These are phyloP conservation scores for Melanotaenia trifasciata DNA, from an alignment of 2,797 vertebrate species.

Conservation along the genomic window DNA sequence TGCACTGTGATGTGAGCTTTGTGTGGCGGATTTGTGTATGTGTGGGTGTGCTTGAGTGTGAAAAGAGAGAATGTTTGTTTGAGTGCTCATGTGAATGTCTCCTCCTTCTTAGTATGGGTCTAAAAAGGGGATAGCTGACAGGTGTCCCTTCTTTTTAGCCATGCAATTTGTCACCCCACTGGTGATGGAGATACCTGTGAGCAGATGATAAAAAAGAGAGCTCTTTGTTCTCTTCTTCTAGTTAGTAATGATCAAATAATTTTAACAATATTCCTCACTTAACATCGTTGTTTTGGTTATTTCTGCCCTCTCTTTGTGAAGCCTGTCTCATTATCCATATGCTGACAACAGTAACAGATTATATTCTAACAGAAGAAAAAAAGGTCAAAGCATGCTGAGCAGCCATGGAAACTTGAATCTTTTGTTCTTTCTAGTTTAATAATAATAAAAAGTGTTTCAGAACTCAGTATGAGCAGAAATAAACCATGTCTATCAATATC, in stretches of 20 bases:
- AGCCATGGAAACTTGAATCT: conserved; percentile 62
- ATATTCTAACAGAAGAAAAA: conserved; percentile 48
- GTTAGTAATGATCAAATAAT: conserved; percentile 34
- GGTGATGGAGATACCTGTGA: conserved; percentile 66
- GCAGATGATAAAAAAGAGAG: conserved; percentile 46
- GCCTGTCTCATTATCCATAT: conserved; percentile 38
- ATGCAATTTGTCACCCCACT: conserved; percentile 83
- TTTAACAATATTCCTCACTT: conserved; percentile 14
- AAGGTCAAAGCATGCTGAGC: conserved; percentile 62
- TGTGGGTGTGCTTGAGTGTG: conserved; percentile 1
- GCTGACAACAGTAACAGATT: conserved; percentile 44
- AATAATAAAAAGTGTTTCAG: conserved; percentile 64
- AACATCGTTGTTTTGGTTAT: conserved; percentile 3
- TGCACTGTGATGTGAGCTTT: conserved; percentile 43
- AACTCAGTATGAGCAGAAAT: conserved; percentile 65
- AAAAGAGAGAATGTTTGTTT: conserved; percentile 8
- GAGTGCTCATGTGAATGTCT: conserved; percentile 33
- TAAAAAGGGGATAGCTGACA: conserved; percentile 69
- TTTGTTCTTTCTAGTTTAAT: conserved; percentile 70
- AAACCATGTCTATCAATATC: conserved; percentile 76
- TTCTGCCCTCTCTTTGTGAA: conserved; percentile 9
- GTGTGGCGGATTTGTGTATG: conserved; percentile 43
- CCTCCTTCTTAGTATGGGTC: conserved; percentile 52
- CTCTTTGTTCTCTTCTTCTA: conserved; percentile 17
- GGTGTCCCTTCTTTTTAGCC: conserved; percentile 81